Evolutionary conservation across 30 jellyfish, hydroid and myxozoan genomes (phyloP).

Genomic region (Hydractinia echinata): DNA sequence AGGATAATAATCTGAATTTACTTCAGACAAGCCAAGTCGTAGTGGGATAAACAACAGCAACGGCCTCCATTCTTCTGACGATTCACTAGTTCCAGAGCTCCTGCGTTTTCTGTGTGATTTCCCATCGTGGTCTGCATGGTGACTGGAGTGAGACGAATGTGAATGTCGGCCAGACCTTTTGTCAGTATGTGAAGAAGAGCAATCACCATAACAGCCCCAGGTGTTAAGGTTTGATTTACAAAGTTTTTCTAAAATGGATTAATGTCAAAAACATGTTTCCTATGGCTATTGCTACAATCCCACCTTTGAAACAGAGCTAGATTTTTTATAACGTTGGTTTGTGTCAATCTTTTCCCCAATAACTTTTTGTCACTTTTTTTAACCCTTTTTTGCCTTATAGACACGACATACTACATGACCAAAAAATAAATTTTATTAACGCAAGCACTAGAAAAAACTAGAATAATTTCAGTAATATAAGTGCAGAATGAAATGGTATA

Average conservation of each 20-base stretch:
- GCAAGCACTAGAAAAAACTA: neutral
- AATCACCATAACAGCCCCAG: slow-evolving; percentile 93
- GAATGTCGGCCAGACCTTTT: neutral
- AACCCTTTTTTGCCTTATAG: neutral
- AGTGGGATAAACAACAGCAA: slow-evolving; percentile 78
- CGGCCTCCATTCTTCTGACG: slow-evolving; percentile 71
- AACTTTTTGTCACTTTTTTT: too few relatives aligned
- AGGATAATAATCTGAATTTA: slow-evolving; percentile 74
- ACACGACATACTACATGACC: neutral
- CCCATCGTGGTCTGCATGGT: neutral
- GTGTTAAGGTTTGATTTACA: slow-evolving; percentile 82
- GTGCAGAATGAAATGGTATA: neutral
- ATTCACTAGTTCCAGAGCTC: slow-evolving; percentile 5
- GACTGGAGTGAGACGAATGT: neutral
- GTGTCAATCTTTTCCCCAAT: too few relatives aligned
- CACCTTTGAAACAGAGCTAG: too few relatives aligned
- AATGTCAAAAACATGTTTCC: too few relatives aligned
- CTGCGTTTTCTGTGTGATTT: neutral
- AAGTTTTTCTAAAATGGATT: slow-evolving; percentile 47
- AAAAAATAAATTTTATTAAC: neutral
- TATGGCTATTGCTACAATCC: too few relatives aligned
- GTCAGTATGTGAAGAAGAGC: slow-evolving; percentile 38
- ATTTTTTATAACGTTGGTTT: too few relatives aligned
- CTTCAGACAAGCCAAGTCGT: slow-evolving; percentile 86
- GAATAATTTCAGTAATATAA: neutral